Evolutionary conservation across 2,797 vertebrate genomes (phyloP).

Genomic region (Neostethus bicornis): DNA sequence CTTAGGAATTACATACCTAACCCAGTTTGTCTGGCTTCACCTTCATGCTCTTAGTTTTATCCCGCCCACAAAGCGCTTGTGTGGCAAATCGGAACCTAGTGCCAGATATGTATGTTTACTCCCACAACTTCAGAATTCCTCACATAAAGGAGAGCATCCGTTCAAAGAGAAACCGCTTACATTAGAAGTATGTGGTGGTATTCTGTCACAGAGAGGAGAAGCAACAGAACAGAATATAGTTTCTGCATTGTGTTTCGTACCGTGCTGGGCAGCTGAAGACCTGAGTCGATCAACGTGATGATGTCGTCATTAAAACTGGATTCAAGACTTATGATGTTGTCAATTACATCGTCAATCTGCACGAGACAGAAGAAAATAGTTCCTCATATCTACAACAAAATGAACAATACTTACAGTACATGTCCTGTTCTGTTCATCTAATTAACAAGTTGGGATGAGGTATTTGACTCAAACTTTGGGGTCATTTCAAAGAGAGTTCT

Average conservation of each 20-base stretch:
- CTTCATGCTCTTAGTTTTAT: constrained; percentile 34
- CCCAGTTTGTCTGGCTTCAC: constrained; percentile 37
- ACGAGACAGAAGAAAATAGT: constrained; percentile 16
- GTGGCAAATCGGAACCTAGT: constrained; percentile 68
- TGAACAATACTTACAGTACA: background rate
- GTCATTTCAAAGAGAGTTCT: constrained; percentile 34
- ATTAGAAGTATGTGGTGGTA: no score
- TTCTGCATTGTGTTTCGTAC: constrained; percentile 70
- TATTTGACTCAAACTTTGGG: constrained; percentile 2
- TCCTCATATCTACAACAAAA: no score
- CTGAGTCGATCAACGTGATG: constrained; percentile 88
- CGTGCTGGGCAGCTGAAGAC: constrained; percentile 88
- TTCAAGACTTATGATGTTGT: constrained; percentile 95
- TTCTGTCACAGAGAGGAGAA: no score
- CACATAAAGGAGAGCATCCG: constrained; percentile 46
- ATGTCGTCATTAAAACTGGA: constrained; percentile 95
- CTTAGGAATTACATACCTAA: constrained; percentile 33
- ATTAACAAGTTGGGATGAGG: background rate
- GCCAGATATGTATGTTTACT: constrained; percentile 75
- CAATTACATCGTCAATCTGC: constrained; percentile 93
- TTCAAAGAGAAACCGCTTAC: constrained; percentile 26
- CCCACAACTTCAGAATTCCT: constrained; percentile 59
- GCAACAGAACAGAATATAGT: no score
- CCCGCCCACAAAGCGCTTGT: constrained; percentile 68
- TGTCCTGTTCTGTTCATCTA: background rate